A percentile compares a stretch with the other conserved stretches of the same genome.
These are phyloP conservation scores for Falco berigora DNA, from an alignment of 2,797 vertebrate species.

Conservation along the genomic window DNA sequence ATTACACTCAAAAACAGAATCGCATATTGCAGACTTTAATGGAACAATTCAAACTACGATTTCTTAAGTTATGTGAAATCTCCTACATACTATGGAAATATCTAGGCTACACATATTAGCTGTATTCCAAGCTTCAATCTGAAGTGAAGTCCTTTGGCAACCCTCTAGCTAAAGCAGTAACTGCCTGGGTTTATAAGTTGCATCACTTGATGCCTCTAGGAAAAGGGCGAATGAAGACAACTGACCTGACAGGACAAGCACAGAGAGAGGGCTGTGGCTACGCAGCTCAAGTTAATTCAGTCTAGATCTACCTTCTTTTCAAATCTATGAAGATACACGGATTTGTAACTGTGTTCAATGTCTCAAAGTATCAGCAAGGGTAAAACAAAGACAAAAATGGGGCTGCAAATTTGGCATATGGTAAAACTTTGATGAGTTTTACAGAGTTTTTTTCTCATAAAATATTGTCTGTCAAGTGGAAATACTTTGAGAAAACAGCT, in stretches of 20 bases:
- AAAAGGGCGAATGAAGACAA: not conserved
- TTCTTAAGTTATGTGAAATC: not conserved
- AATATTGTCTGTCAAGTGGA: not conserved
- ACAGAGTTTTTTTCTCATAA: not conserved
- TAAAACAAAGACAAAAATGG: not conserved
- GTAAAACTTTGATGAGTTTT: not conserved
- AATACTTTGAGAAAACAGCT: not conserved
- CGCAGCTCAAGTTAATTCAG: not conserved
- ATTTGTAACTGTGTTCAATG: not conserved
- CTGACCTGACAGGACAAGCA: not conserved
- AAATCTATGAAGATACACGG: not conserved
- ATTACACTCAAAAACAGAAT: not conserved
- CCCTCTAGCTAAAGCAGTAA: not conserved
- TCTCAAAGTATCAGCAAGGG: not conserved
- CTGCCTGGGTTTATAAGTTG: not conserved
- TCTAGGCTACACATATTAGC: not conserved
- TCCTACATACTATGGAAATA: not conserved
- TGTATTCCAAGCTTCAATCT: not conserved
- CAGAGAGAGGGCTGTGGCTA: not conserved
- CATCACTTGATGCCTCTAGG: not conserved
- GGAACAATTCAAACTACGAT: not conserved
- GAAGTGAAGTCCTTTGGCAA: not conserved
- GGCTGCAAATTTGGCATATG: not conserved
- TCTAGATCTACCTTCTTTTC: not conserved
- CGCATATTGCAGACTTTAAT: not conserved